Evolutionary conservation across 2,888 invertebrate species (phyloP).

Genomic region (Pristionchus arcanus): DNA sequence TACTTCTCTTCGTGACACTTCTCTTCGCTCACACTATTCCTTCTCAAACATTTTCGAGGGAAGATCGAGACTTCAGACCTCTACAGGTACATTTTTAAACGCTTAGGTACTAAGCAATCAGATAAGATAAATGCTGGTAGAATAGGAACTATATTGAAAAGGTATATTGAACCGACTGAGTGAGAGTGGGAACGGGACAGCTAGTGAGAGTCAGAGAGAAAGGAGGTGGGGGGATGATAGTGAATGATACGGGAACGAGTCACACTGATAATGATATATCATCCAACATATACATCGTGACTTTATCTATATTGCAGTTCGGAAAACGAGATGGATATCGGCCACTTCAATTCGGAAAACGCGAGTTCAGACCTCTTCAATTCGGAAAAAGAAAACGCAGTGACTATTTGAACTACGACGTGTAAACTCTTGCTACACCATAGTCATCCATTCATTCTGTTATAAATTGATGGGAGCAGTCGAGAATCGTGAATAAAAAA

Average conservation of each 20-base stretch:
- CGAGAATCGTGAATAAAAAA: constrained; percentile 31
- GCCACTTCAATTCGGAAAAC: constrained; percentile 71
- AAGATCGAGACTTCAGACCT: constrained; percentile 71
- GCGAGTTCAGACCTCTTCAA: constrained; percentile 71
- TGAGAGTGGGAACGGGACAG: not conserved
- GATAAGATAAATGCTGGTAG: not conserved
- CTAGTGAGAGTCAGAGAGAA: too few relatives aligned
- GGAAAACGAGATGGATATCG: constrained; percentile 69
- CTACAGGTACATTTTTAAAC: constrained; percentile 62
- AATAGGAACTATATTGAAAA: not conserved
- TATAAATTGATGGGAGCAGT: constrained; percentile 35
- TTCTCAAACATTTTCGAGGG: constrained; percentile 68
- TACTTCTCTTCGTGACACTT: constrained; percentile 23
- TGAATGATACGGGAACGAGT: not conserved
- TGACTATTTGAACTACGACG: constrained; percentile 7
- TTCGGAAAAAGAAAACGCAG: constrained; percentile 65
- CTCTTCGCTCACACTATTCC: constrained; percentile 51
- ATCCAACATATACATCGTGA: not conserved
- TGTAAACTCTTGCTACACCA: not conserved
- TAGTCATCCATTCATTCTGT: constrained; percentile 14
- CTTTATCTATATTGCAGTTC: constrained; percentile 60
- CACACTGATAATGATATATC: not conserved
- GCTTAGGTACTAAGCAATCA: not conserved
- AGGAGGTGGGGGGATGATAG: not conserved
- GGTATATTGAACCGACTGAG: not conserved